A percentile compares a stretch with the other conserved stretches of the same genome.
phyloP scores from a whole-genome alignment of 2,888 invertebrate species.

The Xestoiulus laeticollis region DNA sequence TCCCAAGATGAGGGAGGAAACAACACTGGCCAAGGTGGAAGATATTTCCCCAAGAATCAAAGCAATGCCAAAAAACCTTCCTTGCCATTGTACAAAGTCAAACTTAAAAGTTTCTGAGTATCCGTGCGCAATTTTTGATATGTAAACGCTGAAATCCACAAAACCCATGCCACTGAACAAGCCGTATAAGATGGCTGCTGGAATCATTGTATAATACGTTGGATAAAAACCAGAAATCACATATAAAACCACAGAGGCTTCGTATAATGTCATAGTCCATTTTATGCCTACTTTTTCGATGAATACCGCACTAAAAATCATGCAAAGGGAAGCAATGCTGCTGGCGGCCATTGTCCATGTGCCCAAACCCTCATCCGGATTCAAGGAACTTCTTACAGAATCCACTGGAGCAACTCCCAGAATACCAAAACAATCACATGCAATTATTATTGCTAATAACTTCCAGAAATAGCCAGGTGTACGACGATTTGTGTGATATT shows the following conservation, averaged over 20 bases:
- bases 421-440: background rate
- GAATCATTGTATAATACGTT: constrained; percentile 39
- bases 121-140: background rate
- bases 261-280: constrained; percentile 39
- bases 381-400: constrained; percentile 27
- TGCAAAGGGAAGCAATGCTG: constrained; percentile 12
- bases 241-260: background rate
- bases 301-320: constrained; percentile 17
- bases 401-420: constrained; percentile 20
- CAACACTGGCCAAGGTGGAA: constrained; percentile 18
- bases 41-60: constrained; percentile 27
- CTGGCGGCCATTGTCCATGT: constrained; percentile 47
- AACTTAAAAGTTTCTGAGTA: background rate
- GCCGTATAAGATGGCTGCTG: constrained; percentile 38
- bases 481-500: background rate
- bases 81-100: background rate
- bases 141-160: background rate
- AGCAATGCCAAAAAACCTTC: constrained; percentile 27
- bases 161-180: background rate
- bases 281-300: constrained; percentile 9
- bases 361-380: constrained; percentile 32
- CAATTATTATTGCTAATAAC: background rate
- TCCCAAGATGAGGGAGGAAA: constrained; percentile 35
- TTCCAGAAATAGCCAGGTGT: background rate
- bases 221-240: constrained; percentile 21